Evolutionary conservation across 2,797 vertebrate genomes (phyloP), one percentile per base, ranked within the genome.

Genomic region (Phrynocephalus forsythii): DNA sequence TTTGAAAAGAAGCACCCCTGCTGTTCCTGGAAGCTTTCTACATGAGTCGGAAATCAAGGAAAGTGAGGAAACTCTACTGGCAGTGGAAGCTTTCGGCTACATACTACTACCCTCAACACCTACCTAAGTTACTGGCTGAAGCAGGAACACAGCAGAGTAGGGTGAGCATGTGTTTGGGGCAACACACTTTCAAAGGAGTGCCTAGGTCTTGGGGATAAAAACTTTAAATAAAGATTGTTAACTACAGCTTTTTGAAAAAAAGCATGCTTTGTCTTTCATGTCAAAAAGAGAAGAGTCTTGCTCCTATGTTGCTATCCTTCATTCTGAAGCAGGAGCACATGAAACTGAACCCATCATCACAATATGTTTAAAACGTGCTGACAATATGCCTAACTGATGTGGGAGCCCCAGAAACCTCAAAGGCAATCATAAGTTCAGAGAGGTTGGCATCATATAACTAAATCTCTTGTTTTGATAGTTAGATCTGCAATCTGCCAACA

Each of bases 341-440:
- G 83, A 33, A 85, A n/a, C 30, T 33, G 4, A 76, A 67, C 11
- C 38, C 79, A 82, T 52, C 50, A 28, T 67, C 38, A 86, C 67
- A 89, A 90, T 5, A 7, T 82, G 38, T 88, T 88, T 92, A 86
- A 88, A 89, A 90, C 88, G 88, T 80, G 86, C 6, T 88, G 89
- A 90, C 81, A 82, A 24, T 6, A 30, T 24, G 75, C 90, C 84
- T 78, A 86, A 75, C 69, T 81, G 44, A 77, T 0, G 71, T 63
- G 69, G 77, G 87, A 93, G 90, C 83, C 83, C 91, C 79, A 8
- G 0, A 0, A 6, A n/a, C 89, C 13, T 91, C 92, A 89, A 85
- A 94, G 87, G 72, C 86, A 52, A 79, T 78, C 77, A 85, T n/a
- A 86, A 86, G 80, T 68, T 89, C 79, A 86, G 79, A 89, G 52